Base-by-base conservation (phyloP, 2,888 invertebrate genomes). In the Synergus gifuensis region DNA sequence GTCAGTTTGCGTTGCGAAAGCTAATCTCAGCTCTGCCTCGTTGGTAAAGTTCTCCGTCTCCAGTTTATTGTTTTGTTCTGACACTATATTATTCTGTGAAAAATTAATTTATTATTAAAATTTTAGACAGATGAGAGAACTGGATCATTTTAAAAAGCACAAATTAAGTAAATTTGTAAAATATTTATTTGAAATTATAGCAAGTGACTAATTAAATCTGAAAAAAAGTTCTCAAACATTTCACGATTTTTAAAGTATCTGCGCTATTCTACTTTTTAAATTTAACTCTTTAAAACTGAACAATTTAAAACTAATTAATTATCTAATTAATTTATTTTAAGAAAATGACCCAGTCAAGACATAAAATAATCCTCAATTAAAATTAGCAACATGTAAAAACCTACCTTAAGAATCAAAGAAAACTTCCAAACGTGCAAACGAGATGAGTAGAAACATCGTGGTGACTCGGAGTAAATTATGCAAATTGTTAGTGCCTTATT, bases 1-100 rank as follows among this genome's bases (percentile, higher is more conserved):
- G 85, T 97, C 96, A 58, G 95, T 94, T 93, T 97, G 97, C 46
- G 95, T 94, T 89, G 95, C 95, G 90, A 96, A 97, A 0, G 96
- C 96, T 86, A 95, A 93, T 84, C 96, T 95, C 86, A 97, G 92
- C 96, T 97, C 92, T 2, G 91, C 89, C 78, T 92, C 92, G 81
- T 92, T 92, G 36, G 91, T 91, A 79, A 90, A 85, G 76, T 92
- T 91, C 60, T 87, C 87, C 22, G 86, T 88, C 78, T 90, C 92
- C 82, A 90, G 58, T 85, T 91, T 91, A 83, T 91, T 92, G 83
- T 91, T 91, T 28, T 40, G 88, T 80, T 46, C 80, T 0, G 87
- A 83, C 60, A 89, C 88, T 62, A 90, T 90, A 82, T 91, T 91
- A 78, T 91, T 92, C 91, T 92, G 82, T 62, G 11, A 5, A 62